phyloP scores from a whole-genome alignment of 2,888 invertebrate genomes.

The Drosophila heteroneura region DNA sequence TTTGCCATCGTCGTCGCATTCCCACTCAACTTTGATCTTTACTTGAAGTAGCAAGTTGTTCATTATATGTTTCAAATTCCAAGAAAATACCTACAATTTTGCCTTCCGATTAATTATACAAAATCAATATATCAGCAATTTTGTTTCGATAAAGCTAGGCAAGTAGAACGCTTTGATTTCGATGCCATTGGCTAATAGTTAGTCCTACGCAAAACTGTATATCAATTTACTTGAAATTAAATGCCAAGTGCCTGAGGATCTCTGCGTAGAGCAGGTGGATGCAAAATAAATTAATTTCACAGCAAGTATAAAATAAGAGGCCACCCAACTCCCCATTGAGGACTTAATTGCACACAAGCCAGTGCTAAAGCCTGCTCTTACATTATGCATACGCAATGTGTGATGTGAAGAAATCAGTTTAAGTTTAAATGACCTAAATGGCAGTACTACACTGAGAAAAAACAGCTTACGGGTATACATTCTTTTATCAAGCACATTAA shows the following conservation, averaged over 20 bases:
- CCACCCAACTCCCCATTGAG: slow-evolving; percentile 17
- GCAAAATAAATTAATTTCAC: slow-evolving; percentile 40
- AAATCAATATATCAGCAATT: not conserved
- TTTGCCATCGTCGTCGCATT: not conserved
- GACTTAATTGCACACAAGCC: slow-evolving; percentile 52
- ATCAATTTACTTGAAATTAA: not conserved
- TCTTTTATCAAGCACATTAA: not conserved
- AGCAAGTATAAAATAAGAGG: slow-evolving; percentile 15
- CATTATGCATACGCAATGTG: slow-evolving; percentile 46
- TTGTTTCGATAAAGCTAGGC: not conserved
- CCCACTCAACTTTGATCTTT: slow-evolving; percentile 25
- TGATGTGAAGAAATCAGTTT: slow-evolving; percentile 18
- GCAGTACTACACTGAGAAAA: not conserved
- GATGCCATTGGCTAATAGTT: not conserved
- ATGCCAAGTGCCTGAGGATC: not conserved
- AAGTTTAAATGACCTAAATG: slow-evolving; percentile 34
- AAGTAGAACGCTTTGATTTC: not conserved
- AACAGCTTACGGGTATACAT: not conserved
- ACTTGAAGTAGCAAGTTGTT: not conserved
- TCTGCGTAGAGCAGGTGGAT: slow-evolving; percentile 3
- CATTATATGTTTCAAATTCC: not conserved
- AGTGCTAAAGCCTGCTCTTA: not conserved
- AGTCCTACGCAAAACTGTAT: not conserved
- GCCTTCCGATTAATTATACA: not conserved
- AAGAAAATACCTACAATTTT: not conserved